Evolutionary conservation across 2,888 invertebrate species (phyloP).

Genomic region (Macaria liturata): DNA sequence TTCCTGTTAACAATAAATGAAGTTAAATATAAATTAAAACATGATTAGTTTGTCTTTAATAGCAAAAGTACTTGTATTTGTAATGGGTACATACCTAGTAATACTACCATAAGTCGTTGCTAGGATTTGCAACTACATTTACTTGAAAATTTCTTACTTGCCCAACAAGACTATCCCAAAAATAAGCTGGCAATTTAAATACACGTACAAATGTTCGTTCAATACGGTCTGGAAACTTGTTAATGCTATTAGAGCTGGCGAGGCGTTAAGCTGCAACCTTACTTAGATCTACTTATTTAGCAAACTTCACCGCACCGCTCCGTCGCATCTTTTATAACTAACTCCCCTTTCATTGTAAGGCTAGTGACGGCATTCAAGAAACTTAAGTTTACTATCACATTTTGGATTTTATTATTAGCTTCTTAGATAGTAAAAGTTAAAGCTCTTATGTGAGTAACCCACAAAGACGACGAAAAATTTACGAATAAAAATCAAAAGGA

Average conservation of each 20-base stretch:
- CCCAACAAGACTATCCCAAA: background rate
- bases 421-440: no score
- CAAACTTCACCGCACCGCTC: conserved; percentile 53
- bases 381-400: conserved; percentile 13
- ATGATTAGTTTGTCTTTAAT: no score
- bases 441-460: no score
- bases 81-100: no score
- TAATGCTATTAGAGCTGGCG: conserved; percentile 77
- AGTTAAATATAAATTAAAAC: no score
- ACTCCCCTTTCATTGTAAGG: conserved; percentile 33
- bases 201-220: conserved; percentile 55
- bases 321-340: conserved; percentile 41
- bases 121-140: background rate
- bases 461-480: no score
- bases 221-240: conserved; percentile 81
- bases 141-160: background rate
- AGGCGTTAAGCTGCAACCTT: conserved; percentile 78
- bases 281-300: conserved; percentile 78
- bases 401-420: no score
- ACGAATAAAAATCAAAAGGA: no score
- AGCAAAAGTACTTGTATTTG: no score
- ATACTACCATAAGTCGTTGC: background rate
- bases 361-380: conserved; percentile 21
- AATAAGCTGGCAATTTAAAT: conserved; percentile 16
- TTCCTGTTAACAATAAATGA: no score